Evolutionary conservation across 2,113 vertebrate genomes (phyloP), one percentile per base, ranked within the genome.

Genomic region (Neotoma lepida): DNA sequence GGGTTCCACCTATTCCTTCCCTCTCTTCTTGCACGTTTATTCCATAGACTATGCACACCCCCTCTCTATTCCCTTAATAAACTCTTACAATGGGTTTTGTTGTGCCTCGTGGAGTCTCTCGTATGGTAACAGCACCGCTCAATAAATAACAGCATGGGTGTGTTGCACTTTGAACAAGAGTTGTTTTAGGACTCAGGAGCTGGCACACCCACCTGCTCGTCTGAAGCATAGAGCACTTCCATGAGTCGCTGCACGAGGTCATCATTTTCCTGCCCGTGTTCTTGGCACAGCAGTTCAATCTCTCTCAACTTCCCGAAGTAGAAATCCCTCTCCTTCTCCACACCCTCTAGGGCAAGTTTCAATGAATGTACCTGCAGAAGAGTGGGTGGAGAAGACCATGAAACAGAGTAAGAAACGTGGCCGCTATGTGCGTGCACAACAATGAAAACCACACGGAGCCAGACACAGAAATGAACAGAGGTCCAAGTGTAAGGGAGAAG

Each of bases 251-350:
- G 99, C 92, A 99, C 99, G 86, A 99, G 99, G 73, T 99, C 98
- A 33, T 99, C 99, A 30, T 98, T 99, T 97, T 99, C 99, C 97
- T 99, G 99, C 51, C 99, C 99, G 0, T 99, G 99, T 39, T 99
- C 99, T 97, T 99, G 99, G 98, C 99, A 99, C 95, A 99, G 98
- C 73, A 99, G 98, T 98, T 99, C 99, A 95, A 99, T 99, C 97
- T 99, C 99, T 95, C 99, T 98, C 98, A 99, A 98, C 98, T 99
- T 99, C 93, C 99, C 99, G 54, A 99, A 99, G 98, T 99, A 99
- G 98, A 99, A 99, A 98, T 99, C 99, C 96, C 99, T 98, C 98
- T 99, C 99, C 97, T 99, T 99, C 98, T 99, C 99, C 98, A 99
- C 98, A 0, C 99, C 99, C 98, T 99, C 99, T 94, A 99, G 99